phyloP scores from a whole-genome alignment of 2,113 vertebrate species.

The Aphyosemion australe region DNA sequence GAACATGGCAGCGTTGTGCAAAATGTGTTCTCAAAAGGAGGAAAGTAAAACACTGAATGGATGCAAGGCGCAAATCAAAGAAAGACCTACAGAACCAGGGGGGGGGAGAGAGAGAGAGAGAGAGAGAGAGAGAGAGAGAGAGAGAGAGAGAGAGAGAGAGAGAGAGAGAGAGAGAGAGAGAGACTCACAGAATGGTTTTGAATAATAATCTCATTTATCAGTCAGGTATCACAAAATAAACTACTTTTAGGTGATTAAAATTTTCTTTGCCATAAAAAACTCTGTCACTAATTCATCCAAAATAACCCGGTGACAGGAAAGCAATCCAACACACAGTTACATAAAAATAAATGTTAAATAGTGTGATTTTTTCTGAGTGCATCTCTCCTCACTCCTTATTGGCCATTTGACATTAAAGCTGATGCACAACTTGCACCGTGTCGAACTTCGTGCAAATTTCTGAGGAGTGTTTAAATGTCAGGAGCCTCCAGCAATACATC shows the following conservation, averaged over 20 bases:
- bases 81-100: too few relatives aligned
- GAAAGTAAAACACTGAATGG: too few relatives aligned
- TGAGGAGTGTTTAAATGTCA: slow-evolving; percentile 69
- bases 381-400: not conserved
- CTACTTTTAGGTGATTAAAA: not conserved
- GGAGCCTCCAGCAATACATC: slow-evolving; percentile 48
- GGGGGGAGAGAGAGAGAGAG: too few relatives aligned
- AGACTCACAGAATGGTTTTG: not conserved
- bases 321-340: not conserved
- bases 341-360: not conserved
- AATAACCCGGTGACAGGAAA: not conserved
- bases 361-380: not conserved
- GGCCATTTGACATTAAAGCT: not conserved
- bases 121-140: too few relatives aligned
- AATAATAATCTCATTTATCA: not conserved
- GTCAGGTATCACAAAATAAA: not conserved
- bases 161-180: too few relatives aligned
- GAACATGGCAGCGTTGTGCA: too few relatives aligned
- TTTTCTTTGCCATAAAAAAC: not conserved
- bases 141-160: too few relatives aligned
- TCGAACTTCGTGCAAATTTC: slow-evolving; percentile 22
- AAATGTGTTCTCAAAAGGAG: too few relatives aligned
- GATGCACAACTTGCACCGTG: not conserved
- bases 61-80: too few relatives aligned
- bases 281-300: not conserved